Conservation (phyloP, 2,888 invertebrate species). For the Conchocele bisecta region DNA sequence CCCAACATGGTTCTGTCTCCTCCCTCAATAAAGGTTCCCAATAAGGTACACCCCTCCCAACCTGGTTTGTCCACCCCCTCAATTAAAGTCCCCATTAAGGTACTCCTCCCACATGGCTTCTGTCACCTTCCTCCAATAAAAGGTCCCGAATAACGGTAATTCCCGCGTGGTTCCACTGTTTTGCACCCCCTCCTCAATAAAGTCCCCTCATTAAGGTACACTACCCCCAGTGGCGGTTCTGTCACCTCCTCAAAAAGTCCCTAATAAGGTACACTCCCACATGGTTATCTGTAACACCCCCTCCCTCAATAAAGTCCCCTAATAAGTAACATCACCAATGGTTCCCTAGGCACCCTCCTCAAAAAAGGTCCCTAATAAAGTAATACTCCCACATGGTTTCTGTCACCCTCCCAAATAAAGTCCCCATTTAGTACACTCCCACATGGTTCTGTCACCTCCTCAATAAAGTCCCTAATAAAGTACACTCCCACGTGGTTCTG, state of each 20-base stretch:
- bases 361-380: constrained; percentile 92
- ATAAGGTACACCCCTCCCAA: too few species aligned
- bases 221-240: constrained; percentile 98
- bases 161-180: constrained; percentile 97
- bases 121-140: constrained; percentile 92
- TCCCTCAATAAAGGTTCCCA: too few species aligned
- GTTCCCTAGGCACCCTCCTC: constrained; percentile 96
- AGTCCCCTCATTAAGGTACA: constrained; percentile 90
- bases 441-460: constrained; percentile 98
- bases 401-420: constrained; percentile 94
- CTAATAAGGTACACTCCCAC: constrained; percentile 91
- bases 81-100: constrained; percentile 92
- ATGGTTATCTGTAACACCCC: constrained; percentile 93
- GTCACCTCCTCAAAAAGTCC: constrained; percentile 95
- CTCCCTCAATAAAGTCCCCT: constrained; percentile 93
- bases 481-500: constrained; percentile 96
- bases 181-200: constrained; percentile 94
- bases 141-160: too few species aligned
- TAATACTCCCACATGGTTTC: constrained; percentile 84
- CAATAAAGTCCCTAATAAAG: constrained; percentile 91
- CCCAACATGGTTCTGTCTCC: too few species aligned
- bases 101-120: constrained; percentile 83
- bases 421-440: constrained; percentile 91
- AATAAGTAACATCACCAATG: constrained; percentile 88
- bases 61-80: constrained; percentile 82